Evolutionary conservation across 1,140 invertebrate species (phyloP).

Genomic region (Aphis gossypii): DNA sequence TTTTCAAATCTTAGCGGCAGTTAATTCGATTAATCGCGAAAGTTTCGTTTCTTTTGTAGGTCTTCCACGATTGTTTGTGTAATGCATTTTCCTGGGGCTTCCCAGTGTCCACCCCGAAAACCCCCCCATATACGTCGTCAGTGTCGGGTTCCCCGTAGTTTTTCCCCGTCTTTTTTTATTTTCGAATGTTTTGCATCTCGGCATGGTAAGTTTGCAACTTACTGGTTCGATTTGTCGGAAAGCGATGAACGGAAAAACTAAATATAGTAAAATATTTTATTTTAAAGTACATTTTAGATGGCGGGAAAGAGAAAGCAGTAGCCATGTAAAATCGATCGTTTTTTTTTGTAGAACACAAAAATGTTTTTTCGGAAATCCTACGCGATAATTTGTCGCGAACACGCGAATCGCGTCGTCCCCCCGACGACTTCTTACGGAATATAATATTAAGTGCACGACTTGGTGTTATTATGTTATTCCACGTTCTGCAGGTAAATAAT

Average conservation of each 20-base stretch:
- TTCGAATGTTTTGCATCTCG: neutral
- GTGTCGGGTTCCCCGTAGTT: slow-evolving; percentile 37
- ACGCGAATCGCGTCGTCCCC: neutral
- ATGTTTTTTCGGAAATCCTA: neutral
- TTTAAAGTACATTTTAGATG: neutral
- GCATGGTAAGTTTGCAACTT: too few species aligned
- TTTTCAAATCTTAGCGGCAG: slow-evolving; percentile 41
- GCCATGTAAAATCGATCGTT: neutral
- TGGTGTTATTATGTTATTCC: neutral
- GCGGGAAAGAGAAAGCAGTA: neutral
- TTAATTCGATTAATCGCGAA: slow-evolving; percentile 45
- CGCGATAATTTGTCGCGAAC: neutral
- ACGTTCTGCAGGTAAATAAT: neutral
- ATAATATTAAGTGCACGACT: neutral
- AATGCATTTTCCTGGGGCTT: slow-evolving; percentile 47
- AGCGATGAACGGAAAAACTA: too few species aligned
- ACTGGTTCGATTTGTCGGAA: neutral
- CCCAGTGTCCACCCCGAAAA: neutral
- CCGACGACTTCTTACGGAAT: slow-evolving; percentile 46
- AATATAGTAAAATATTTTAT: neutral
- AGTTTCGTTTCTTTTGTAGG: slow-evolving; percentile 47
- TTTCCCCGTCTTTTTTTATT: neutral
- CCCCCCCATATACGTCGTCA: neutral
- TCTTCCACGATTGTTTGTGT: slow-evolving; percentile 19
- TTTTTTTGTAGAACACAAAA: neutral